Base-by-base conservation (phyloP, 2,113 vertebrate genomes). In the Xenus cinereus region DNA sequence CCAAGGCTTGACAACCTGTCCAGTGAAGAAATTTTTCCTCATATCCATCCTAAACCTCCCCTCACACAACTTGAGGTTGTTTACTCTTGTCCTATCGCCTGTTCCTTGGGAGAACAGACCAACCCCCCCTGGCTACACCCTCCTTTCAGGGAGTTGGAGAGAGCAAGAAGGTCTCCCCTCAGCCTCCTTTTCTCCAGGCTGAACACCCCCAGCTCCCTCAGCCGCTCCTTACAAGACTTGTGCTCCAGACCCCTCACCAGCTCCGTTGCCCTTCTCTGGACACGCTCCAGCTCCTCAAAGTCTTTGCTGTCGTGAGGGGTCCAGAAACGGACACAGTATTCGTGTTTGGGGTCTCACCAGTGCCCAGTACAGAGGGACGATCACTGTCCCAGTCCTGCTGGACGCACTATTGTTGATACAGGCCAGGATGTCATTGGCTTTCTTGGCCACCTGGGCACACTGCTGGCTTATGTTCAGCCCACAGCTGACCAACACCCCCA, bases 31-130 rank as follows among this genome's bases (percentile, higher is more conserved):
- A 45, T 45, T 45, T 37, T 62, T 26, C 59, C n/a, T 7, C 11
- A 17, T 37, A 62, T 37, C 59, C 35, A 37, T 26, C 15, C n/a
- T 26, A 37, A 62, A 62, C 23, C n/a, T 37, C n/a, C 23, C 59
- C 35, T 35, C 14, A 23, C 1, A 3, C n/a, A 62, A 17, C 9
- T 9, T n/a, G 8, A 23, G 16, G 10, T 15, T 3, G 2, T 37
- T 37, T 37, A 23, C 9, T 14, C 56, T 24, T 35, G 8, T n/a
- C 21, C 33, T 3, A 23, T 23, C 1, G 8, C 56, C 12, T 59
- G n/a, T n/a, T n/a, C n/a, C n/a, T n/a, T n/a, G n/a, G n/a, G n/a
- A n/a, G n/a, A n/a, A n/a, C n/a, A n/a, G n/a, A n/a, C n/a, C n/a
- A n/a, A n/a, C n/a, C n/a, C n/a, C n/a, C n/a, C n/a, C 33, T 14